Percentiles rank a stretch among this genome's conserved stretches.
phyloP scores from a whole-genome alignment of 2,888 invertebrate species.

The Campopleginae sp. region DNA sequence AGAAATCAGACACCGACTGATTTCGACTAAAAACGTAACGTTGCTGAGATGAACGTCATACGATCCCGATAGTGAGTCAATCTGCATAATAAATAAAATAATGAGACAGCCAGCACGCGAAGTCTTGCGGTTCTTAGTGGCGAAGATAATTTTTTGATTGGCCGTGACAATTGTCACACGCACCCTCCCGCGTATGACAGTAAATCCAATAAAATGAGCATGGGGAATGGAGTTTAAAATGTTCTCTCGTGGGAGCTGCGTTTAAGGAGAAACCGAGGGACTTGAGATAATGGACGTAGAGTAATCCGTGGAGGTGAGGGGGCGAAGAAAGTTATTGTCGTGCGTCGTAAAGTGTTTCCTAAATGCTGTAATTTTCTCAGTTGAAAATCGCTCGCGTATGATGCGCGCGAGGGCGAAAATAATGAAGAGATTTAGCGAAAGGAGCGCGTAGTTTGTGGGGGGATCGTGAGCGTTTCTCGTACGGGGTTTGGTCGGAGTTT shows the following conservation, averaged over 20 bases:
- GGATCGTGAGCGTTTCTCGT: background rate
- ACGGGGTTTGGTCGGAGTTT: background rate
- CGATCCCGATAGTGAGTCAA: conserved; percentile 4
- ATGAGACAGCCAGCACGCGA: background rate
- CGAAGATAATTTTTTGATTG: conserved; percentile 4
- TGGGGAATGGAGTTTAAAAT: conserved; percentile 23
- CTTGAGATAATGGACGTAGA: conserved; percentile 15
- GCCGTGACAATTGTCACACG: conserved; percentile 16
- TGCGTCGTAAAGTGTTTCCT: conserved; percentile 27
- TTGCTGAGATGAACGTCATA: background rate
- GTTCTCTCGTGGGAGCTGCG: background rate
- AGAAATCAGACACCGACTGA: background rate
- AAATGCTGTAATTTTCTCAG: conserved; percentile 56
- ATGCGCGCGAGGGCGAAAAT: conserved; percentile 13
- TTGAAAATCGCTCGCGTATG: conserved; percentile 48
- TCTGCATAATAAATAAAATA: conserved; percentile 20
- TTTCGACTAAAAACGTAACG: background rate
- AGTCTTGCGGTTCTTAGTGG: background rate
- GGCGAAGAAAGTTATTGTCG: background rate
- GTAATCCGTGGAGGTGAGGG: background rate
- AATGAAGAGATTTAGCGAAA: conserved; percentile 16
- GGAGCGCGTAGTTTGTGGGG: background rate
- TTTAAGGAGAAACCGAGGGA: conserved; percentile 17
- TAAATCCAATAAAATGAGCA: conserved; percentile 2
- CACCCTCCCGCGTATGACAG: conserved; percentile 11